phyloP scores from a whole-genome alignment of 2,888 invertebrate species.

The Synergus umbraculus region DNA sequence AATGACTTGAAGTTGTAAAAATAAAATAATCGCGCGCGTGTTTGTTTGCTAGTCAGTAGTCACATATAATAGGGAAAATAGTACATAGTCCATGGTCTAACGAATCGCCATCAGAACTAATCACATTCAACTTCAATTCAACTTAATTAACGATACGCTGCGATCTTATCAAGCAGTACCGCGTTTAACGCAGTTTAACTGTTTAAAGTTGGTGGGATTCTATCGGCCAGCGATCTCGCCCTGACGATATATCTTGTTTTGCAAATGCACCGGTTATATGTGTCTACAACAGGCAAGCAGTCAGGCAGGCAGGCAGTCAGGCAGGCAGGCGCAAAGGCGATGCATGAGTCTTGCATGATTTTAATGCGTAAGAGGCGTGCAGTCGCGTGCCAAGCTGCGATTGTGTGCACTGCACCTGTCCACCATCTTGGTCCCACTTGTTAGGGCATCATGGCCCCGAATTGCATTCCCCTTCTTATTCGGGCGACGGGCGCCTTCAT shows the following conservation, averaged over 20 bases:
- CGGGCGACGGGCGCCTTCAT: not conserved
- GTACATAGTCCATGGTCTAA: constrained; percentile 1
- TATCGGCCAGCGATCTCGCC: constrained; percentile 54
- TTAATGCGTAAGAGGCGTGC: constrained; percentile 48
- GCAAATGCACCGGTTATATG: constrained; percentile 38
- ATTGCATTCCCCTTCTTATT: constrained; percentile 29
- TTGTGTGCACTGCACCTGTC: constrained; percentile 67
- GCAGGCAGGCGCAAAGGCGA: constrained; percentile 11
- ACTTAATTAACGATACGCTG: constrained; percentile 49
- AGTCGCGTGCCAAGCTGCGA: constrained; percentile 65
- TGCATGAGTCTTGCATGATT: constrained; percentile 28
- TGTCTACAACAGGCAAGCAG: not conserved
- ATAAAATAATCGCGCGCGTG: too few relatives aligned
- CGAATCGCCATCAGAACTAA: constrained; percentile 43
- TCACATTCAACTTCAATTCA: constrained; percentile 42
- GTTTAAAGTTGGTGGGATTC: constrained; percentile 55
- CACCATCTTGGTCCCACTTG: constrained; percentile 63
- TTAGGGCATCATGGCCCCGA: constrained; percentile 15
- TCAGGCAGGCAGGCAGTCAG: not conserved
- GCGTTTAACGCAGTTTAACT: constrained; percentile 50
- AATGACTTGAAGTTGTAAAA: too few relatives aligned
- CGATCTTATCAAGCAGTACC: constrained; percentile 53
- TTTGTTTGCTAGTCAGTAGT: too few relatives aligned
- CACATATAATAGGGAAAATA: not conserved
- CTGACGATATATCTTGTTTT: constrained; percentile 33